phyloP scores from a whole-genome alignment of 2,888 invertebrate genomes.

The Campoletis raptor region DNA sequence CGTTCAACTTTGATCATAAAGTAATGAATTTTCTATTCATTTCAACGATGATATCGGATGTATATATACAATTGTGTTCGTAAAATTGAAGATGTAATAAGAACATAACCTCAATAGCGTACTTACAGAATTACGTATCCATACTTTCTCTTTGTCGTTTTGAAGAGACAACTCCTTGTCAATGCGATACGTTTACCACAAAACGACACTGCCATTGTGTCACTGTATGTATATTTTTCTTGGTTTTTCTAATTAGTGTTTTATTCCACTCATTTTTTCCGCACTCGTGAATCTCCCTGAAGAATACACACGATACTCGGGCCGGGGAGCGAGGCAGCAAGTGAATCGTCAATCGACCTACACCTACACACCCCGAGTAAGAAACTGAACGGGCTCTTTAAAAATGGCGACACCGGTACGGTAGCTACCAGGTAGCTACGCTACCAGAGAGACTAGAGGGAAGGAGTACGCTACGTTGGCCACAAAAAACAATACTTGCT shows the following conservation, averaged over 20 bases:
- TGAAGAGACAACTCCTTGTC: slow-evolving; percentile 76
- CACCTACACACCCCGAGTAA: neutral
- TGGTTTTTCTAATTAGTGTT: slow-evolving; percentile 7
- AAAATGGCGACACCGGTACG: slow-evolving; percentile 54
- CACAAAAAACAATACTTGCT: neutral
- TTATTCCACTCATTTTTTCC: slow-evolving; percentile 42
- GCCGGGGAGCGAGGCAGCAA: neutral
- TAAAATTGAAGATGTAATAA: slow-evolving; percentile 51
- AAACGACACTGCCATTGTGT: slow-evolving; percentile 83
- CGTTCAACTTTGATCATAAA: neutral
- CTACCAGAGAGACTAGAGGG: no score
- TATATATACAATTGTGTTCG: slow-evolving; percentile 34
- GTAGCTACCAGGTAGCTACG: no score
- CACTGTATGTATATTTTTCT: neutral
- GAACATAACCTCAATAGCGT: slow-evolving; percentile 70
- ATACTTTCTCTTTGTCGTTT: slow-evolving; percentile 84
- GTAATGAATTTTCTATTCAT: neutral
- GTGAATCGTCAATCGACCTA: slow-evolving; percentile 6
- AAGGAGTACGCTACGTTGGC: neutral
- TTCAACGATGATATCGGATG: neutral
- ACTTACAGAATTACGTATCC: slow-evolving; percentile 91
- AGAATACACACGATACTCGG: slow-evolving; percentile 2
- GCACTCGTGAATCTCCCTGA: neutral
- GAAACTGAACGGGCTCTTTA: slow-evolving; percentile 38
- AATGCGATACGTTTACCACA: slow-evolving; percentile 81